Base-by-base conservation (phyloP, 2,113 vertebrate species). In the Picathartes gymnocephalus region DNA sequence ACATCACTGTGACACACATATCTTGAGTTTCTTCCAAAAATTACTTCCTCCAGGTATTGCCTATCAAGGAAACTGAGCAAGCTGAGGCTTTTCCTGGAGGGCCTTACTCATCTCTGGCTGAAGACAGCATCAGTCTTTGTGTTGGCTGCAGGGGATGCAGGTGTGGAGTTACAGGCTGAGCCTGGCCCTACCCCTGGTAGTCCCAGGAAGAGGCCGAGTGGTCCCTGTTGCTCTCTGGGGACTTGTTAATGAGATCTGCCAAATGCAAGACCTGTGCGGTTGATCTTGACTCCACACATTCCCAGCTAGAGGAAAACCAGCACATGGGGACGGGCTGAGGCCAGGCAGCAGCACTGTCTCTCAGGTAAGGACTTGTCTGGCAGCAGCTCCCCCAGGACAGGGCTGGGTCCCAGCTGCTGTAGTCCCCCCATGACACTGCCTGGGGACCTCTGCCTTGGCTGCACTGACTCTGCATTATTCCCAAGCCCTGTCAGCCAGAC, bases 261-360 rank as follows among this genome's bases (percentile, higher is more conserved):
- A 0, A 57, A 57, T 3, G 0, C 10, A 80, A 44, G 69, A 30
- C 12, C n/a, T 66, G 13, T 51, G 45, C 4, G 1, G 21, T 39
- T 69, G 58, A 44, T 92, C 44, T 27, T n/a, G 30, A 37, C 37
- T 81, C 39, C 1, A 1, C 2, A 2, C 22, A 45, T 77, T 53
- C 28, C 28, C 69, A 53, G 27, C 20, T 65, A 22, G n/a, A 86
- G 42, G 68, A 77, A 64, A 88, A 17, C 10, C 21, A 39, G 14
- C 2, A 1, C 3, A 1, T 28, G 27, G 40, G 30, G 11, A 40
- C 15, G 48, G 44, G 48, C 64, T 76, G 50, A 45, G 53, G 39
- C 22, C 1, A 3, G 50, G 33, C 33, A 19, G 12, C 4, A 24
- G 44, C 64, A 15, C 47, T 71, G 19, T 62, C 2, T 4, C 37